Evolutionary conservation across 2,113 vertebrate genomes (phyloP).

Genomic region (Diadophis punctatus): DNA sequence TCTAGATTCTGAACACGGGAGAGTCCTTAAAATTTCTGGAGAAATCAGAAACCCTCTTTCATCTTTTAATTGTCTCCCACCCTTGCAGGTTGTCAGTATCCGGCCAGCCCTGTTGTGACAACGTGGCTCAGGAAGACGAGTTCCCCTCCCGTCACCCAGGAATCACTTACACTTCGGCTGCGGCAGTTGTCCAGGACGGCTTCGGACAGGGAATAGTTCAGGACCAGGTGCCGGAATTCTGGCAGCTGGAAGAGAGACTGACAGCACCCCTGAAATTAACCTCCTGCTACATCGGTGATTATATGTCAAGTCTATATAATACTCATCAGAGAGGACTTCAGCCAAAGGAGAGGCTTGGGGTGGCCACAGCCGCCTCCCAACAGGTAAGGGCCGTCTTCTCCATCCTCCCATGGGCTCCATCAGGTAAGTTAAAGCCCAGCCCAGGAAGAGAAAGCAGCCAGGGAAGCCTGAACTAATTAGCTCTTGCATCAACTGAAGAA

Average conservation of each 20-base stretch:
- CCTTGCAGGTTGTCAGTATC: not conserved
- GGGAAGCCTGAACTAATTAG: not conserved
- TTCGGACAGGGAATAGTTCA: conserved; percentile 85
- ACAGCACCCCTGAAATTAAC: conserved; percentile 23
- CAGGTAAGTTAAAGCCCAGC: not conserved
- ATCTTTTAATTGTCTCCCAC: not conserved
- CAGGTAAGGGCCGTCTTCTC: not conserved
- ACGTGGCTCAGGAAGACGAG: not conserved
- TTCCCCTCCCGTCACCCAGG: rapidly evolving
- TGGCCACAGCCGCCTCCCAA: not conserved
- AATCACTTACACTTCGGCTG: conserved; percentile 81
- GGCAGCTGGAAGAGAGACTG: conserved; percentile 96
- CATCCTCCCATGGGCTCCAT: not conserved
- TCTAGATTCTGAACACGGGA: not conserved
- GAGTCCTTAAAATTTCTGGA: not conserved
- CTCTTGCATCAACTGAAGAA: not conserved
- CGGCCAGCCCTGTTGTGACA: rapidly evolving
- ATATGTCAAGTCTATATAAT: not conserved
- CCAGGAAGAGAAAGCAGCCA: not conserved
- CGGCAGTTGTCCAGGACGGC: conserved; percentile 78
- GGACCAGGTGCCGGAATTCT: conserved; percentile 89
- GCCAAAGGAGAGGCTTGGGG: not conserved
- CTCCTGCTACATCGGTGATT: rapidly evolving
- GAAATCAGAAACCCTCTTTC: not conserved
- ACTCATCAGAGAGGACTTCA: not conserved